Evolutionary conservation across 1,140 invertebrate genomes (phyloP).

Genomic region (Caenorhabditis brenneri): DNA sequence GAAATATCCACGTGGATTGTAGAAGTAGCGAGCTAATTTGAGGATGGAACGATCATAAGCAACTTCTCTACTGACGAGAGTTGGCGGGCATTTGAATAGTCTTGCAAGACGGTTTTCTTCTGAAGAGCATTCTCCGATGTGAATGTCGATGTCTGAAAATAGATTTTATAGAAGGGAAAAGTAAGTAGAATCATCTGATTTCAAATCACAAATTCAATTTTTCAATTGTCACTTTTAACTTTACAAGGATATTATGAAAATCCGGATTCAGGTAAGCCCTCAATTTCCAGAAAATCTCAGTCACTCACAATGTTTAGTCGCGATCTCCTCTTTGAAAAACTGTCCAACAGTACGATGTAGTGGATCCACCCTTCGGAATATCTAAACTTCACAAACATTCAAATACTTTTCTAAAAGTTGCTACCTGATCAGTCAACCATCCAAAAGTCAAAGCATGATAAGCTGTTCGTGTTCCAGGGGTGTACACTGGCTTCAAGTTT

Average conservation of each 20-base stretch:
- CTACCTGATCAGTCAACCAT: constrained; percentile 68
- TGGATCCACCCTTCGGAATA: constrained; percentile 71
- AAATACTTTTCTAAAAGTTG: background rate
- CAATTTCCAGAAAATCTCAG: no score
- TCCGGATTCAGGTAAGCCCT: no score
- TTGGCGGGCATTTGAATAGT: constrained; percentile 20
- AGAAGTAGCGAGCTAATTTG: constrained; percentile 20
- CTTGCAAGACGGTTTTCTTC: constrained; percentile 47
- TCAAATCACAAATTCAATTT: no score
- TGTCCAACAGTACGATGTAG: constrained; percentile 67
- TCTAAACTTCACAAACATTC: constrained; percentile 57
- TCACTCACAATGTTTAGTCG: constrained; percentile 71
- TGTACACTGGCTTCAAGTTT: constrained; percentile 44
- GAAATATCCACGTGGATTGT: constrained; percentile 43
- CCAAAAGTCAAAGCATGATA: constrained; percentile 72
- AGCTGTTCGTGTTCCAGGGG: constrained; percentile 64
- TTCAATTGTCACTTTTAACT: no score
- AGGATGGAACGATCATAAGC: constrained; percentile 27
- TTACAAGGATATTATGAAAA: no score
- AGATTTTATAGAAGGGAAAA: no score
- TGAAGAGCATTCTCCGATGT: constrained; percentile 41
- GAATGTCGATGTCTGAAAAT: constrained; percentile 47
- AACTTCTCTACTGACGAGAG: constrained; percentile 33
- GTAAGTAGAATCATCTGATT: no score
- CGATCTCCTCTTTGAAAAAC: constrained; percentile 72